Conservation (phyloP, 2,797 vertebrate genomes). For the Melanotaenia parkinsoni region DNA sequence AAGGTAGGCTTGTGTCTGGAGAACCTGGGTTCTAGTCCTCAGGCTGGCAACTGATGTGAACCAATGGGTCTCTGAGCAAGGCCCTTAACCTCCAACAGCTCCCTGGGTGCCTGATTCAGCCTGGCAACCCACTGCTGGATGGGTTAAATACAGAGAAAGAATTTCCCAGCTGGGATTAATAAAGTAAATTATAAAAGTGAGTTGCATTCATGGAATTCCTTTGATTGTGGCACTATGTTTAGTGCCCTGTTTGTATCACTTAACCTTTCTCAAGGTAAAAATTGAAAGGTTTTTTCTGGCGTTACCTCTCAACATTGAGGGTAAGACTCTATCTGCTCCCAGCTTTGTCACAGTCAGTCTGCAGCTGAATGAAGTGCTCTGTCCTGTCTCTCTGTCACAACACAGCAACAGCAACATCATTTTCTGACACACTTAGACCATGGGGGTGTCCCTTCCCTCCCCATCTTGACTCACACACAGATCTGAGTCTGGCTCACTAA, state of each 20-base stretch:
- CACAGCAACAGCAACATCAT: slow-evolving; percentile 53
- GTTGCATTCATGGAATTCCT: not conserved
- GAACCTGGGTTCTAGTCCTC: too few relatives aligned
- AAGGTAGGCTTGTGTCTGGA: too few relatives aligned
- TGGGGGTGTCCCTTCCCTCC: slow-evolving; percentile 34
- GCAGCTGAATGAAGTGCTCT: slow-evolving; percentile 47
- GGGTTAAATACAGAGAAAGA: too few relatives aligned
- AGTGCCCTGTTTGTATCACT: not conserved
- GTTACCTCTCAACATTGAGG: slow-evolving; percentile 1
- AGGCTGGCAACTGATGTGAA: too few relatives aligned
- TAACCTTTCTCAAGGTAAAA: not conserved
- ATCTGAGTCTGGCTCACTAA: slow-evolving; percentile 34
- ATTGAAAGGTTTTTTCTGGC: not conserved
- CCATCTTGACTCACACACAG: slow-evolving; percentile 27
- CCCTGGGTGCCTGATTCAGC: too few relatives aligned
- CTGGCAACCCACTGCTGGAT: too few relatives aligned
- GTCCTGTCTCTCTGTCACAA: slow-evolving; percentile 52
- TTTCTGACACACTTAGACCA: slow-evolving; percentile 58
- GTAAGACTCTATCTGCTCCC: not conserved
- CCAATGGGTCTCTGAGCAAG: too few relatives aligned
- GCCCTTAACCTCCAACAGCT: too few relatives aligned
- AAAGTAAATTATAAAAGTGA: not conserved
- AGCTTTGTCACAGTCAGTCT: slow-evolving; percentile 9
- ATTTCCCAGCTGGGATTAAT: too few relatives aligned
- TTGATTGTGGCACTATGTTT: not conserved